Base-by-base conservation (phyloP, 2,797 vertebrate species). In the Xyrichtys novacula region DNA sequence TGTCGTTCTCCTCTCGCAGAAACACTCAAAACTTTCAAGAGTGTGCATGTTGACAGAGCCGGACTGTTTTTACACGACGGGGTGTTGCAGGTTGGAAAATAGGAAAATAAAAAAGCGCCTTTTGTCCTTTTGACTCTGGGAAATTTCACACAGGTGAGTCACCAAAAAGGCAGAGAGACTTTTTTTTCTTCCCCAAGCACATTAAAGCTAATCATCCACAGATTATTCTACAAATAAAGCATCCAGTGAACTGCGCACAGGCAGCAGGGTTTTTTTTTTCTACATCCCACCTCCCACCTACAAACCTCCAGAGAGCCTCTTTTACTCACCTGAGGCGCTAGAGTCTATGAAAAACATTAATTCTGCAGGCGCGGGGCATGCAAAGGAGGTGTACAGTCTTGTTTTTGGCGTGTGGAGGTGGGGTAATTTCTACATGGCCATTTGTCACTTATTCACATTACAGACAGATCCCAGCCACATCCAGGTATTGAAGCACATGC, bases 201-300 rank as follows among this genome's bases (percentile, higher is more conserved):
- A 68, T 78, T 46, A 65, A 72, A 69, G 78, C 46, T 39, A 65
- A 70, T 71, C 36, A 38, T 52, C 69, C 47, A 46, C 43, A 77
- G 58, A 68, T 79, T 78, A 82, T 75, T 54, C 78, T 5, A 87
- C 71, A 70, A 59, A 70, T 49, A 74, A 84, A 84, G 61, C 79
- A 85, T 92, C 86, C 89, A 89, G 91, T 89, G 89, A 85, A 84
- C 84, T 78, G 75, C 74, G 81, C 66, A 54, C 65, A 44, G 60
- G 71, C 64, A 76, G 77, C 69, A 71, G 62, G n/a, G 19, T 42
- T 58, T 28, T 36, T 44, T 36, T 19, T 56, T 20, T 26, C 31
- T 56, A 44, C 67, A 15, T 40, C 57, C 57, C 64, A 47, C 72
- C 43, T 73, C 11, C 53, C 65, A 62, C 69, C 55, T 39, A 39